Evolutionary conservation across 2,888 invertebrate genomes (phyloP).

Genomic region (Metacarcinus magister): DNA sequence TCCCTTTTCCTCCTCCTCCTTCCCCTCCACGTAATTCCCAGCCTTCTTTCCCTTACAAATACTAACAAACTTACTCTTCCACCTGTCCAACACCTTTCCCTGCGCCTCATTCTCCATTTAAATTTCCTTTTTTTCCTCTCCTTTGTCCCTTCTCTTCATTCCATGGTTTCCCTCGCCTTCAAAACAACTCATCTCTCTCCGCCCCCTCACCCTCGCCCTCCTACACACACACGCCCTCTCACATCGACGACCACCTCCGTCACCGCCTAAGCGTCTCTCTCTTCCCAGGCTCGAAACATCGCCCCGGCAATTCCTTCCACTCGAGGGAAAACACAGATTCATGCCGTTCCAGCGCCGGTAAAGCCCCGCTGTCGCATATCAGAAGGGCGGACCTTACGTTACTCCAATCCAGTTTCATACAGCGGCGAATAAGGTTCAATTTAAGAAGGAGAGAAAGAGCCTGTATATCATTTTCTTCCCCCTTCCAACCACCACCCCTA

Average conservation of each 20-base stretch:
- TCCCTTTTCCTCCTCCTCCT: background rate
- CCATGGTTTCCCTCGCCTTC: background rate
- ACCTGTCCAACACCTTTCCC: background rate
- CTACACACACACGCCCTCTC: background rate
- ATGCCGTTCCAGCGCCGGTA: background rate
- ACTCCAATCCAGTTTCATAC: slow-evolving; percentile 33
- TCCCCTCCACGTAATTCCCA: background rate
- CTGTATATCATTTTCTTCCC: background rate
- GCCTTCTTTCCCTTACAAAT: background rate
- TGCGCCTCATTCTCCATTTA: background rate
- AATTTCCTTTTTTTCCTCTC: background rate
- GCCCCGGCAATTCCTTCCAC: slow-evolving; percentile 20
- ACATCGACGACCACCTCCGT: background rate
- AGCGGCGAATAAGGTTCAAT: slow-evolving; percentile 46
- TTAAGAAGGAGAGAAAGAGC: slow-evolving; percentile 7
- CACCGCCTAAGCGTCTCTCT: background rate
- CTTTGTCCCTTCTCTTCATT: background rate
- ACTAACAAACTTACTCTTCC: background rate
- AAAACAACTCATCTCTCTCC: background rate
- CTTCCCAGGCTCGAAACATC: background rate
- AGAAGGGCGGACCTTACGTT: background rate
- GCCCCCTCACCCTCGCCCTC: background rate
- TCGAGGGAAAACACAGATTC: slow-evolving; percentile 23
- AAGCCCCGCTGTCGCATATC: background rate
- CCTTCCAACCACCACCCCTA: background rate